Evolutionary conservation across 1,140 invertebrate genomes (phyloP), one percentile per base, ranked within the genome.

Genomic region (Anastatus disparis): DNA sequence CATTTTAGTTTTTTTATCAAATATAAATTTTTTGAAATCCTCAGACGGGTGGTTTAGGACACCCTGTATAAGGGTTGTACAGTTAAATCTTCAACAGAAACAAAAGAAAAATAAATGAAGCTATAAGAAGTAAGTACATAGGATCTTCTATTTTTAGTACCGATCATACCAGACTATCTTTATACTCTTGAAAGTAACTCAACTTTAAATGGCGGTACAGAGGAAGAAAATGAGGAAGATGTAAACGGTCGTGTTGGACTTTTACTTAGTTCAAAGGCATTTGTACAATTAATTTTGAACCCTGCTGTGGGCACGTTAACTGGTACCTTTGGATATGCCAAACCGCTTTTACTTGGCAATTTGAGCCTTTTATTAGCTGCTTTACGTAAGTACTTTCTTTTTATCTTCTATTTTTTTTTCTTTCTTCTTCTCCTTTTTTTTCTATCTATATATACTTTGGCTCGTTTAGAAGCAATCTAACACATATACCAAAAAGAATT

Each of bases 251-350:
- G 90, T 76, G 89, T 96, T 31, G 95, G 94, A 20, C 81, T 95
- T 15, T 85, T 97, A 71, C 88, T 96, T 71, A 94, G 94, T 42
- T 94, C 93, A 27, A 96, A 96, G 86, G 94, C 95, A 29, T 84
- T 96, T 40, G 90, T 96, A 9, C 95, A 97, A 86, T 88, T 97
- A 70, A 81, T 94, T 66, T 88, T 92, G 74, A 97, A 96, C 85
- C 94, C 94, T 3, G 87, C 94, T 42, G 89, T 96, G 46, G 94
- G 94, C 27, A 89, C 89, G 66, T 78, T 93, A 20, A 93, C 92
- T 1, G 86, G 87, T 29, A 86, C 85, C 53, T 80, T 89, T 67
- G 95, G 96, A 17, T 96, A 95, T 81, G 90, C 90, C 29, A 87
- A 93, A 52, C 95, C 95, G 1, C 88, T 97, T 77, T 90, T 97